Base-by-base conservation (phyloP, 2,888 invertebrate species). In the Sturmia bella region DNA sequence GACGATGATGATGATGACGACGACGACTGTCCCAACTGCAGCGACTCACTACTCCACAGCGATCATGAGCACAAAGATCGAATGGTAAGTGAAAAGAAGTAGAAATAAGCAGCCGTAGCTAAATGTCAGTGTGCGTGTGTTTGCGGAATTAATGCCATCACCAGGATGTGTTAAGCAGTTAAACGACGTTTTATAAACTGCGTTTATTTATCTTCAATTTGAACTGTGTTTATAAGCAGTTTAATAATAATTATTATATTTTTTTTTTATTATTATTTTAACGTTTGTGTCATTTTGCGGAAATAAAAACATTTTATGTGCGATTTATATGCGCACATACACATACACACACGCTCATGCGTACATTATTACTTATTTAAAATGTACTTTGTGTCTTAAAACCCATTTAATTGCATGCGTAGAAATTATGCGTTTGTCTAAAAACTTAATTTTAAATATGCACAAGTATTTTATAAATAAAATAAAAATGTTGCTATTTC, bases 81-180 rank as follows among this genome's bases (percentile, higher is more conserved):
- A 27, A 15, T 39, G 45, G 3, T 6, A 27, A 24, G 32, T 7
- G 19, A 27, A 43, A 17, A 54, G 57, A 50, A 24, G n/a, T n/a
- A n/a, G 39, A 11, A 39, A 15, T 6, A 2, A n/a, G 1, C 21
- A n/a, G 1, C 21, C 17, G 7, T 13, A 19, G 13, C 12, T 17
- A 1, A 9, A 1, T 52, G 57, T 57, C 21, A 45, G 1, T 63
- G 12, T 52, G 54, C 15, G 21, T 50, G 37, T 52, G 56, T 21
- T 37, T 11, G n/a, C 39, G 12, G 56, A 69, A 45, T 69, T 61
- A 69, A 76, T 76, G 61, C 76, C 76, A 69, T 69, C 69, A 76
- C 68, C 76, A 76, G 76, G 76, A 76, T 76, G 69, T 76, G 76
- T 76, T 69, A 76, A 69, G 76, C 76, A 76, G 45, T 76, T 76